Evolutionary conservation across 2,113 vertebrate species (phyloP), one percentile per base, ranked within the genome.

Genomic region (Seriola aureovittata): DNA sequence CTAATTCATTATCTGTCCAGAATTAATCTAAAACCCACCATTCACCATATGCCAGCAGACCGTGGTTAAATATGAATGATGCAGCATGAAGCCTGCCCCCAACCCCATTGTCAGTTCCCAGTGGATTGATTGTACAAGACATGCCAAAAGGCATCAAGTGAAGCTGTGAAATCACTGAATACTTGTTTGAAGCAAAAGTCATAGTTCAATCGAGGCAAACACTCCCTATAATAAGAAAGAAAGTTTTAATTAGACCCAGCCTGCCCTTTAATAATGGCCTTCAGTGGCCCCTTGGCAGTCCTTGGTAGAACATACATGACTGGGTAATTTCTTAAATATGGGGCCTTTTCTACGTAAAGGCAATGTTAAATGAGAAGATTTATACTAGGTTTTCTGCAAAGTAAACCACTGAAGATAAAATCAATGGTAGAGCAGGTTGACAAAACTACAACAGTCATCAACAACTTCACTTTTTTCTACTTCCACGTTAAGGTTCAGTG

Each of bases 171-270:
- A 55, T 80, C 81, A 69, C 60, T 78, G 65, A 63, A 85, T 32
- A 64, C 38, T 74, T 78, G 66, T 73, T 80, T 77, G 54, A 78
- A 68, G 60, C 64, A 75, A 78, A 75, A 69, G 54, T 71, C 57
- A 36, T 76, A 72, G 68, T 69, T 77, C 68, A 89, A 29, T 38
- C 10, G 0, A 71, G 69, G 55, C 44, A 82, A 89, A 84, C 38
- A 21, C 40, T 78, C 38, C 34, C 48, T 62, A 64, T 71, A 23
- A 78, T 65, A 75, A 69, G 48, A 72, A 69, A 73, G 69, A 75
- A 70, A 75, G 21, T 77, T 92, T 83, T 91, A 88, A 90, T 90
- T 84, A 86, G 63, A 88, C 75, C 14, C 70, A 66, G 67, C 25
- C 46, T 80, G 68, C 68, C 80, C 90, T 85, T 87, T 82, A 92